Base-by-base conservation (phyloP, 2,797 vertebrate species). In the Eulemur mongoz region DNA sequence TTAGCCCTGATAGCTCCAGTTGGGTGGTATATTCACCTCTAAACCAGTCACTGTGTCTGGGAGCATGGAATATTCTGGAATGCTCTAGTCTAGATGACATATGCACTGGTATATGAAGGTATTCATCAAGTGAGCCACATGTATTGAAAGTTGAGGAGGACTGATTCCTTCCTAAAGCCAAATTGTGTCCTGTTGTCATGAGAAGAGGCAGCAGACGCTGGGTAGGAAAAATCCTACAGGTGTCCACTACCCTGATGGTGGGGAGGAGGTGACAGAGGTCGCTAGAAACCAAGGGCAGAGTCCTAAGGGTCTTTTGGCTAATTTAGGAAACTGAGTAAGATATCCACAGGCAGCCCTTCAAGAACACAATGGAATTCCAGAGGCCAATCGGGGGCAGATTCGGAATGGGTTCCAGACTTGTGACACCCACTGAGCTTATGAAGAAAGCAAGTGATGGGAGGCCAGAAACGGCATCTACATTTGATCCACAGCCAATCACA, bases 401-500 rank as follows among this genome's bases (percentile, higher is more conserved):
- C 13, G 20, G 67, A 85, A 38, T 1, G 81, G 61, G 48, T 50
- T 85, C 50, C 72, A 57, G 61, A 30, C 32, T 61, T 69, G 25
- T 10, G 78, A 67, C 9, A 61, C 25, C 48, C 59, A 75, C 35
- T 20, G 78, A 75, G 59, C 70, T 91, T 73, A 50, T 65, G 43
- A 70, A 81, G 61, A 85, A 89, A 52, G 14, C 30, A 35, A 48
- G 43, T 1, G 22, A 70, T 1, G 5, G 13, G 72, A 85, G 89
- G 57, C 79, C 75, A 92, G 70, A 76, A 92, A 54, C 0, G 5
- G 63, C 38, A 50, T 84, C 63, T 67, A 2, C 43, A 11, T 73
- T 79, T 93, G 88, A 65, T 65, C 48, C 88, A 63, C 92, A 92
- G 93, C 95, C 82, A 94, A 91, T 69, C 40, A 15, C 75, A 59